Percentiles rank a stretch among this genome's conserved stretches.
Evolutionary conservation across 92 coral and sea anemone genomes (phyloP).

Genomic region (Bergia sp.): DNA sequence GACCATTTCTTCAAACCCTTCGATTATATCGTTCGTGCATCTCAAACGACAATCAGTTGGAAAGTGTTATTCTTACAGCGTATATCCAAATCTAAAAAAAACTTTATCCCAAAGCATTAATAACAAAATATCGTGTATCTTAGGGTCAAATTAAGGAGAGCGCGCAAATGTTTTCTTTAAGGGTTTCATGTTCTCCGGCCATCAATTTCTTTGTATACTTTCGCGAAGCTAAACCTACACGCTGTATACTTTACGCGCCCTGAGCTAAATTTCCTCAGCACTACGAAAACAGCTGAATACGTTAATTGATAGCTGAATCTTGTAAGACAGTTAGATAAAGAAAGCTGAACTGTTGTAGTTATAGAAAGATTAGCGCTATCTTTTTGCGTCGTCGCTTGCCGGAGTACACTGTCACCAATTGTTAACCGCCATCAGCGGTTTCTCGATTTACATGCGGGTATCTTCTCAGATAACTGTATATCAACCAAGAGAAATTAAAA

Average conservation of each 20-base stretch:
- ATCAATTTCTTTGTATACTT: constrained; percentile 56
- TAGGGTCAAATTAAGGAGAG: constrained; percentile 59
- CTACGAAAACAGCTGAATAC: constrained; percentile 22
- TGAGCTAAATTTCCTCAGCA: constrained; percentile 31
- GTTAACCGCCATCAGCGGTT: constrained; percentile 54
- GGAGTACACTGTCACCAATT: constrained; percentile 37
- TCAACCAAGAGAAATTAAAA: constrained; percentile 90
- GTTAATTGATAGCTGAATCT: constrained; percentile 39
- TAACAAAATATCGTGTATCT: constrained; percentile 52
- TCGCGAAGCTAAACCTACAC: constrained; percentile 67
- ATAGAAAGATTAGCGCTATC: constrained; percentile 53
- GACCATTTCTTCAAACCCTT: constrained; percentile 10
- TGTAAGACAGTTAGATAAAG: constrained; percentile 39
- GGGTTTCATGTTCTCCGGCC: constrained; percentile 42
- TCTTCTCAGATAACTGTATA: constrained; percentile 92
- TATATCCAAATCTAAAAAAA: constrained; percentile 22
- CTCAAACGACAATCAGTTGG: constrained; percentile 13
- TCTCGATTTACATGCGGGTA: constrained; percentile 87
- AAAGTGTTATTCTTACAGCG: constrained; percentile 28
- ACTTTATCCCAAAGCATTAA: constrained; percentile 35
- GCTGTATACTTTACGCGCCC: constrained; percentile 58
- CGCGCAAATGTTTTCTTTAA: constrained; percentile 74
- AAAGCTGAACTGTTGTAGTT: constrained; percentile 50
- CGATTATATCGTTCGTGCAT: constrained; percentile 35
- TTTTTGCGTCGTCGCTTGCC: constrained; percentile 45